These are phyloP conservation scores for Aix galericulata DNA, from an alignment of 2,113 vertebrate species.

Conservation along the genomic window DNA sequence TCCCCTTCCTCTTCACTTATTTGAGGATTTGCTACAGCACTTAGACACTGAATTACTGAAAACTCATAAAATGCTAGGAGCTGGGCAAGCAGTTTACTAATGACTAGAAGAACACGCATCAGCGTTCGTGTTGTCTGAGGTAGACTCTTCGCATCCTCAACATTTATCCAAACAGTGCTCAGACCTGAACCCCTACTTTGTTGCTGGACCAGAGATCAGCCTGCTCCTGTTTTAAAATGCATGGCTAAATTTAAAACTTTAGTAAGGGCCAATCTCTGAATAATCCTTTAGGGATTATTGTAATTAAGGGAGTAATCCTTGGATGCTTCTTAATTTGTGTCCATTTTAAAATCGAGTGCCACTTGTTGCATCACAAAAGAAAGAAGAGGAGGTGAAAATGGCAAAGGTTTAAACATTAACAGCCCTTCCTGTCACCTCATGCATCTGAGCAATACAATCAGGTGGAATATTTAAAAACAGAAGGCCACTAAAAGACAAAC, in stretches of 20 bases:
- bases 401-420: slow-evolving; percentile 60
- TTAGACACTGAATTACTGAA: background rate
- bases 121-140: background rate
- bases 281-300: slow-evolving; percentile 72
- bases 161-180: slow-evolving; percentile 18
- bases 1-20: background rate
- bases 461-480: slow-evolving; percentile 32
- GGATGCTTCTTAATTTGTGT: slow-evolving; percentile 57
- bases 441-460: background rate
- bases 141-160: background rate
- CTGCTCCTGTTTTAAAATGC: slow-evolving; percentile 62
- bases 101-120: background rate
- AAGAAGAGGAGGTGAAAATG: slow-evolving; percentile 68
- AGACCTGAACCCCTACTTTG: slow-evolving; percentile 22
- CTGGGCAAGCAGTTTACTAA: background rate
- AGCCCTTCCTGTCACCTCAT: slow-evolving; percentile 62
- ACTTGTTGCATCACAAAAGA: slow-evolving; percentile 72
- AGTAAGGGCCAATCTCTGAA: slow-evolving; percentile 53
- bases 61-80: background rate
- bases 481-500: background rate
- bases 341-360: slow-evolving; percentile 59
- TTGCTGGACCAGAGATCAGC: background rate
- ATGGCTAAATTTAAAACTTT: slow-evolving; percentile 69
- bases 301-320: slow-evolving; percentile 70
- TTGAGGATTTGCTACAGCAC: background rate